Percentiles rank a stretch among this genome's conserved stretches.
Conservation (phyloP, 2,113 vertebrate genomes). For the Ovibos moschatus region DNA sequence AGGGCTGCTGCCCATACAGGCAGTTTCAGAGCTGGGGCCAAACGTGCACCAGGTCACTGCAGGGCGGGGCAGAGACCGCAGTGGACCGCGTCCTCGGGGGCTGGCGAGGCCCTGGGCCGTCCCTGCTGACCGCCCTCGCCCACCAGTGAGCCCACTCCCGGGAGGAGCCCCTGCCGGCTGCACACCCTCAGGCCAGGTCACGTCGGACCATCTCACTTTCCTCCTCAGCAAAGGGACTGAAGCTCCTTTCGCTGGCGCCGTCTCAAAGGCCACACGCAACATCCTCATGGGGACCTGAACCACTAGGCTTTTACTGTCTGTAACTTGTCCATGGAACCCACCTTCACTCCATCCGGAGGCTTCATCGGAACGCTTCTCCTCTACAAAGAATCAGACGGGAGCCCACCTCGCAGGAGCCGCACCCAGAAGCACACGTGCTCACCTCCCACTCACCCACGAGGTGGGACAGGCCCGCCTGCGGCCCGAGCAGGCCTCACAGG, state of each 20-base stretch:
- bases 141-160: not conserved
- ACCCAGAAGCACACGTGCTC: fast-evolving
- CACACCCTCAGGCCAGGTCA: not conserved
- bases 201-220: fast-evolving
- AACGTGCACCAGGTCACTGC: not conserved
- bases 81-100: fast-evolving
- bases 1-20: not conserved
- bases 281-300: fast-evolving
- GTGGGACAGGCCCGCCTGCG: fast-evolving
- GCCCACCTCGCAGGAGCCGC: not conserved
- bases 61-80: fast-evolving
- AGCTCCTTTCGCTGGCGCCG: not conserved
- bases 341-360: conserved; percentile 88
- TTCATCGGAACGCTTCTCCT: conserved; percentile 89
- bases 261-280: too few relatives aligned
- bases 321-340: conserved; percentile 53
- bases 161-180: not conserved
- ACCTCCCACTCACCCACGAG: fast-evolving
- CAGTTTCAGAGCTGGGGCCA: not conserved
- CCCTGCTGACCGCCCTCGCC: not conserved
- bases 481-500: not conserved
- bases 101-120: fast-evolving
- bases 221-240: not conserved
- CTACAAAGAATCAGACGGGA: conserved; percentile 78
- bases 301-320: fast-evolving